phyloP scores from a whole-genome alignment of 2,888 invertebrate species.

The Agriotes lineatus region DNA sequence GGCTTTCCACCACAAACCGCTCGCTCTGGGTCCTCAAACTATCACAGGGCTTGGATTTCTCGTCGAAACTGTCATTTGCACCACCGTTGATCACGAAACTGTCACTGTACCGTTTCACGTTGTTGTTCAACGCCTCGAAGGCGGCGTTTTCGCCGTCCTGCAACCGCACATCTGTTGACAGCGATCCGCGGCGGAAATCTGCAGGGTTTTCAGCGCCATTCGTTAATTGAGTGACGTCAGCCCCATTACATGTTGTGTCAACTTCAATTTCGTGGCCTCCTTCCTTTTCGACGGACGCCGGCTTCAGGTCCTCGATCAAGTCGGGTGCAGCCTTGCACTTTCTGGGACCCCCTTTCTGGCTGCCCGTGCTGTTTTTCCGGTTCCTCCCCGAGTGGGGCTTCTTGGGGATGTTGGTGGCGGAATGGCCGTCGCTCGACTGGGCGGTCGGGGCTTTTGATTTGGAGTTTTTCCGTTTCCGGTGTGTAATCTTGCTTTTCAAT shows the following conservation, averaged over 20 bases:
- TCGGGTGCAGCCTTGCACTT: slow-evolving; percentile 42
- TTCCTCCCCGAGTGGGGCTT: slow-evolving; percentile 29
- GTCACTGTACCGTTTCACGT: slow-evolving; percentile 62
- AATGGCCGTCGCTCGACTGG: slow-evolving; percentile 39
- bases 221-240: slow-evolving; percentile 38
- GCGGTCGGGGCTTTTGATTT: slow-evolving; percentile 52
- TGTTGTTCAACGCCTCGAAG: slow-evolving; percentile 41
- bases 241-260: slow-evolving; percentile 25
- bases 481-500: slow-evolving; percentile 64
- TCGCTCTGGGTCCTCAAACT: slow-evolving; percentile 53
- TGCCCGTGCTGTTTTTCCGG: slow-evolving; percentile 35
- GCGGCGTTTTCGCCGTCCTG: slow-evolving; percentile 10
- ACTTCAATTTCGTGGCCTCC: slow-evolving; percentile 24
- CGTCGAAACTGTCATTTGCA: slow-evolving; percentile 42
- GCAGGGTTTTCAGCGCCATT: slow-evolving; percentile 27
- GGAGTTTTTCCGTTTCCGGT: slow-evolving; percentile 63
- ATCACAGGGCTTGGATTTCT: slow-evolving; percentile 47
- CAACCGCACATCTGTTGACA: slow-evolving; percentile 33
- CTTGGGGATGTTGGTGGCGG: slow-evolving; percentile 28
- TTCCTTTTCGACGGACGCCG: slow-evolving; percentile 15
- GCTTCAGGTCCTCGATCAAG: slow-evolving; percentile 40
- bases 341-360: slow-evolving; percentile 15
- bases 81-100: slow-evolving; percentile 61
- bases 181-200: slow-evolving; percentile 30
- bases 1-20: slow-evolving; percentile 55